phyloP scores from a whole-genome alignment of 1,140 invertebrate genomes.

The Mizuhopecten yessoensis region DNA sequence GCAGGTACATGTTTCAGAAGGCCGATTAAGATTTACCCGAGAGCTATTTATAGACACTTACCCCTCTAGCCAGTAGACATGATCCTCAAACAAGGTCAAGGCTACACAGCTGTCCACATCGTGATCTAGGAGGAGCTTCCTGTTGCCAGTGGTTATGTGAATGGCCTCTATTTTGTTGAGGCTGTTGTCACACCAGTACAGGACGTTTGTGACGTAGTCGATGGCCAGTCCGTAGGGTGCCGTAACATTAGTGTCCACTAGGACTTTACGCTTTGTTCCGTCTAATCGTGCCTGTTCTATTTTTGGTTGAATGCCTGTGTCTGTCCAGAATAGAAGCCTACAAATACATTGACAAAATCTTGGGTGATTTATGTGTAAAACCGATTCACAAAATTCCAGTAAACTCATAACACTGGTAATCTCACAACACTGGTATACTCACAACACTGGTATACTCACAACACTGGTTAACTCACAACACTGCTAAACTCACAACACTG shows the following conservation, averaged over 20 bases:
- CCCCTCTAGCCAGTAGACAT: constrained; percentile 86
- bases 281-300: constrained; percentile 98
- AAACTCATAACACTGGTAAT: too few species aligned
- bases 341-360: constrained; percentile 49
- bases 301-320: constrained; percentile 98
- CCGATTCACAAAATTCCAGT: too few species aligned
- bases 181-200: constrained; percentile 97
- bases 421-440: too few species aligned
- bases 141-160: constrained; percentile 60
- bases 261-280: constrained; percentile 88
- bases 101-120: constrained; percentile 77
- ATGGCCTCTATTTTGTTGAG: constrained; percentile 80
- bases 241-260: constrained; percentile 84
- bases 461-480: too few species aligned
- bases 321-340: constrained; percentile 91
- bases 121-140: constrained; percentile 86
- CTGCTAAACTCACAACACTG: too few species aligned
- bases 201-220: constrained; percentile 91
- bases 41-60: constrained; percentile 82
- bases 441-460: too few species aligned
- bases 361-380: neutral
- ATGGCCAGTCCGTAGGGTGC: constrained; percentile 87
- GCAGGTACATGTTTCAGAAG: too few species aligned
- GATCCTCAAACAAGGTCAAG: constrained; percentile 84
- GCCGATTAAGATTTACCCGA: too few species aligned